Evolutionary conservation across 2,113 vertebrate genomes (phyloP).

Genomic region (Rhodinocichla rosea): DNA sequence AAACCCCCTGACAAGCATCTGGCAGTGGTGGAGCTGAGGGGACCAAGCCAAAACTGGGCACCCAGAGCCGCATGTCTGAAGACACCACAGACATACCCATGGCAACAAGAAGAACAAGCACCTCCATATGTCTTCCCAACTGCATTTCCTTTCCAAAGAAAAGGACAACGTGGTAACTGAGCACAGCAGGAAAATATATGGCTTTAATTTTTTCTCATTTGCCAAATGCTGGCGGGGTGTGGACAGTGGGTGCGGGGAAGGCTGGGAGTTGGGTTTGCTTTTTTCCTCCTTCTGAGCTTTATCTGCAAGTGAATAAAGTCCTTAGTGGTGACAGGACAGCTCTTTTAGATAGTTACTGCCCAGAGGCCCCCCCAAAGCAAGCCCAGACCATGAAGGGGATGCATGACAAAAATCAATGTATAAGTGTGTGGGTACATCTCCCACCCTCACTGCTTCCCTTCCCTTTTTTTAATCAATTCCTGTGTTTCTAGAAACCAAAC

Average conservation of each 20-base stretch:
- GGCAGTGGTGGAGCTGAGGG: background rate
- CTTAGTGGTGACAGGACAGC: background rate
- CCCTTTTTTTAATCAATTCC: background rate
- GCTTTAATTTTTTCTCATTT: slow-evolving; percentile 27
- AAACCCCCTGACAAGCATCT: background rate
- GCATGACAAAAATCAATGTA: background rate
- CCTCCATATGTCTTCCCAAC: slow-evolving; percentile 43
- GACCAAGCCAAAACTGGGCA: background rate
- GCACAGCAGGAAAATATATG: background rate
- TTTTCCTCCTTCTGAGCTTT: background rate
- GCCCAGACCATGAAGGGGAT: background rate
- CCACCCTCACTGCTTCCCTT: background rate
- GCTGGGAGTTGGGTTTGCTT: background rate
- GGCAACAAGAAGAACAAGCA: slow-evolving; percentile 60
- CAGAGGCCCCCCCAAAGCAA: background rate
- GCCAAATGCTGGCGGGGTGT: background rate
- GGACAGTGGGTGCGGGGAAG: background rate
- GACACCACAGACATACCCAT: slow-evolving; percentile 30
- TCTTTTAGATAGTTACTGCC: background rate
- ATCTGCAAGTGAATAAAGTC: background rate
- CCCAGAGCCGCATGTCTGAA: background rate
- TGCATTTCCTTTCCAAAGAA: slow-evolving; percentile 35
- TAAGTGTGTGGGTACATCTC: background rate
- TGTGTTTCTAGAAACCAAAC: background rate
- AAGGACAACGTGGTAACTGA: slow-evolving; percentile 32